These are phyloP conservation scores for Elmis aenea DNA, from an alignment of 2,888 invertebrate species.

Conservation along the genomic window DNA sequence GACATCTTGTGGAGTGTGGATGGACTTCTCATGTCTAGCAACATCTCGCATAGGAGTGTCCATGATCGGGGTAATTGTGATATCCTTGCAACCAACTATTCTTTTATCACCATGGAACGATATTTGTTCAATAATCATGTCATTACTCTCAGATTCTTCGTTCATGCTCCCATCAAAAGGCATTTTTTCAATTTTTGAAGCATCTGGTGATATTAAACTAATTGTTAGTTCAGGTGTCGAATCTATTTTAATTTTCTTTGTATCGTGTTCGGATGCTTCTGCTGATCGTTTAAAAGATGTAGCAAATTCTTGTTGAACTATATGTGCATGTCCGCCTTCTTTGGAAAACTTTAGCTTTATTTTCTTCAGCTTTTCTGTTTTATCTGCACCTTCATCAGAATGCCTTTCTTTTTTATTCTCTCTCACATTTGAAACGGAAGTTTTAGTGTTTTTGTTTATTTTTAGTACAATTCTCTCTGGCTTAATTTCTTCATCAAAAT, in stretches of 20 bases:
- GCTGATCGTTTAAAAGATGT: slow-evolving; percentile 16
- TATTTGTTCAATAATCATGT: not conserved
- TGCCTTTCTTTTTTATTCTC: no score
- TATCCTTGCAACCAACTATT: no score
- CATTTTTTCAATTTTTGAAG: slow-evolving; percentile 6
- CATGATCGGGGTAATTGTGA: no score
- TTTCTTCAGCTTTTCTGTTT: slow-evolving; percentile 47
- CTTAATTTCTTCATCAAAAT: slow-evolving; percentile 40
- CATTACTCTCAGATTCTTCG: not conserved
- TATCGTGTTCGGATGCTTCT: slow-evolving; percentile 16
- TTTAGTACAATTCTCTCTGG: slow-evolving; percentile 56
- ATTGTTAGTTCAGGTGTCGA: slow-evolving; percentile 17
- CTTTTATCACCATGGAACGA: no score
- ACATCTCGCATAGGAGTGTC: no score
- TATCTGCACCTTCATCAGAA: not conserved
- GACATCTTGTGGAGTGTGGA: not conserved
- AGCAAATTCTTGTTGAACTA: slow-evolving; percentile 30
- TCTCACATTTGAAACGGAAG: slow-evolving; percentile 4
- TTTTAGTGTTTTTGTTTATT: slow-evolving; percentile 56
- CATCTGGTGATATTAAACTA: slow-evolving; percentile 14
- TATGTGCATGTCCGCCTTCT: slow-evolving; percentile 43
- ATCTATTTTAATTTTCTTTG: slow-evolving; percentile 18
- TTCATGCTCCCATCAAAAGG: no score
- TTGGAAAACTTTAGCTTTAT: slow-evolving; percentile 54
- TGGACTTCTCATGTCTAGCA: no score